Base-by-base conservation (phyloP, 1,140 invertebrate genomes). In the Glomeris maerens region DNA sequence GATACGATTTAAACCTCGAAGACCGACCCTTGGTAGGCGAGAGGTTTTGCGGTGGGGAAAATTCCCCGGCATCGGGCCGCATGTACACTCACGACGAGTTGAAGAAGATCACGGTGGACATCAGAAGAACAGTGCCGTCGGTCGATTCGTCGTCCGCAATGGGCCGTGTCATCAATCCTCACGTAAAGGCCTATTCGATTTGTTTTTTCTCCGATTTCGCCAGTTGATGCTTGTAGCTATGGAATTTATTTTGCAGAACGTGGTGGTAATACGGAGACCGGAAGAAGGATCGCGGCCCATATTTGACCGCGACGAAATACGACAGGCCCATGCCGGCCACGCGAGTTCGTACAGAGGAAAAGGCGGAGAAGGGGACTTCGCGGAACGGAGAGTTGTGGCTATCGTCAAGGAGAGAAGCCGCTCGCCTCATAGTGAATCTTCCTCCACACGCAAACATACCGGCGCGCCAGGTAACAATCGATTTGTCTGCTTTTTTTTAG, bases 291-390 rank as follows among this genome's bases (percentile, higher is more conserved):
- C 26, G 3, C 4, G 49, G 5, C 49, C 49, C 26, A 50, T 50
- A 4, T 50, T 50, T 31, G 49, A 50, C 23, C 7, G 49, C 4
- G 49, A 50, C 38, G 49, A 50, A 28, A 50, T 50, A 10, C 44
- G 45, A 45, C 40, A 50, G 17, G 41, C 41, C 3, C 40, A 42
- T 10, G 4, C 4, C 5, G 17, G 5, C 5, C 20, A 21, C 10
- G 20, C 4, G 4, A n/a, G n/a, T n/a, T n/a, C n/a, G n/a, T n/a
- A n/a, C n/a, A n/a, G n/a, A n/a, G 20, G 20, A 20, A 5, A 17
- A 21, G 31, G 39, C 21, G 3, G 28, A 14, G 47, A 44, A 10
- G 48, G 31, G 3, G 21, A 4, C 3, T 4, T 7, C 38, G 3
- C 31, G n/a, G 49, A 50, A 47, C 27, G 36, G 27, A 10, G 49